Base-by-base conservation (phyloP, 2,888 invertebrate genomes). In the Agrotis puta region DNA sequence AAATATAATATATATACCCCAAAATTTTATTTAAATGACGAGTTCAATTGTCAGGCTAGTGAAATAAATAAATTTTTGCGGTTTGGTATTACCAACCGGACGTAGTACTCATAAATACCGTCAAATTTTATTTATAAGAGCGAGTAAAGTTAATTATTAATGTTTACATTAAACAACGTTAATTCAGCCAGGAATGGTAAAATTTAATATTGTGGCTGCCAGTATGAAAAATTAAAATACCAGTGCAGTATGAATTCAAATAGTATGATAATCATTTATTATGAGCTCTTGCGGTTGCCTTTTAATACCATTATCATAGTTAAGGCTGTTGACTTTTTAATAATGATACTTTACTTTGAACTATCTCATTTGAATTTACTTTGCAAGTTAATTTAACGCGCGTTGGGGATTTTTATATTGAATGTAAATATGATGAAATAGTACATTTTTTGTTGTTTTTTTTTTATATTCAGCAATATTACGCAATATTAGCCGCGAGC, bases 71-170 rank as follows among this genome's bases (percentile, higher is more conserved):
- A 22, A 6, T 45, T 18, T 20, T 13, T 68, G 59, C 43, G 54
- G 48, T 62, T 77, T 43, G 51, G 13, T 61, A 20, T 9, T 24
- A 11, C 22, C 9, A 6, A 61, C 18, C 2, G 11, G 11, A 39
- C 16, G 43, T 6, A 53, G 43, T 51, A 20, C 27, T 18, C 3
- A 64, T 70, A 47, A 54, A 76, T 56, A 24, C 22, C 48, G 48
- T 51, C 24, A 72, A 78, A 69, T 61, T 81, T 18, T 50, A 47
- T 71, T 77, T 33, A 79, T n/a, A 64, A 54, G n/a, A 72, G 50
- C 18, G 22, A 56, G 24, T 20, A 53, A 53, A 68, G 27, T 39
- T 24, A 68, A 63, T 58, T 27, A 58, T 54, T 53, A 45, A 79
- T 63, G 69, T 57, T 68, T 63, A 27, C 43, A 39, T 39, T 11